Evolutionary conservation across 2,888 invertebrate species (phyloP).

Genomic region (Thera obeliscata): DNA sequence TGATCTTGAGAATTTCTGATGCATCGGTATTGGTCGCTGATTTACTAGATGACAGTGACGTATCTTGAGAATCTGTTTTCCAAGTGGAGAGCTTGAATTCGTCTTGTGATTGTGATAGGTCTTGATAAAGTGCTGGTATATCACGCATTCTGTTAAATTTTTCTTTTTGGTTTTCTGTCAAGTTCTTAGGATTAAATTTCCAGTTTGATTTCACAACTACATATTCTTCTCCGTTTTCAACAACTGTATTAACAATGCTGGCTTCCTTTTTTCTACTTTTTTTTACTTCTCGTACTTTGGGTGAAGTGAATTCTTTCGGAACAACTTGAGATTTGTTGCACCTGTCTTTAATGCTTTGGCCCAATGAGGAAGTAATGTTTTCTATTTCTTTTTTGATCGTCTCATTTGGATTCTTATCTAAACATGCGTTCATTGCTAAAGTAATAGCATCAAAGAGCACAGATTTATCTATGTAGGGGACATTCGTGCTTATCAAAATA

Average conservation of each 20-base stretch:
- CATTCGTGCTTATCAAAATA: not conserved
- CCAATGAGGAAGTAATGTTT: slow-evolving; percentile 12
- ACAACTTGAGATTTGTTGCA: slow-evolving; percentile 18
- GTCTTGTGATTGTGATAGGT: slow-evolving; percentile 89
- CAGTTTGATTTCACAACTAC: slow-evolving; percentile 88
- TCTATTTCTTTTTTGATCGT: slow-evolving; percentile 22
- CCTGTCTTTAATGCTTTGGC: slow-evolving; percentile 6
- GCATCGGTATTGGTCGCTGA: slow-evolving; percentile 55
- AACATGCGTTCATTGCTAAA: slow-evolving; percentile 16
- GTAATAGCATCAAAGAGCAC: slow-evolving; percentile 8
- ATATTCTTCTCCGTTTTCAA: slow-evolving; percentile 85
- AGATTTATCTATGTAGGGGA: slow-evolving; percentile 3
- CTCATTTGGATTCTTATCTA: slow-evolving; percentile 9
- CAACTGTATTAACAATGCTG: slow-evolving; percentile 68
- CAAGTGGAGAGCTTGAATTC: slow-evolving; percentile 79
- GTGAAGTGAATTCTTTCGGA: slow-evolving; percentile 53
- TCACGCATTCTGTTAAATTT: slow-evolving; percentile 87
- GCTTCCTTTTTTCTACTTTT: slow-evolving; percentile 60
- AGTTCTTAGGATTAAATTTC: slow-evolving; percentile 87
- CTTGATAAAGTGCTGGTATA: slow-evolving; percentile 93
- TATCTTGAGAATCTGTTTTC: slow-evolving; percentile 79
- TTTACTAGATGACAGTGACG: slow-evolving; percentile 58
- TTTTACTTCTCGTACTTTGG: slow-evolving; percentile 53
- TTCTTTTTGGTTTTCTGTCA: slow-evolving; percentile 92
- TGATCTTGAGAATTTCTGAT: slow-evolving; percentile 58